A percentile compares a stretch with the other conserved stretches of the same genome.
Evolutionary conservation across 2,797 vertebrate species (phyloP).

Genomic region (Allobates femoralis): DNA sequence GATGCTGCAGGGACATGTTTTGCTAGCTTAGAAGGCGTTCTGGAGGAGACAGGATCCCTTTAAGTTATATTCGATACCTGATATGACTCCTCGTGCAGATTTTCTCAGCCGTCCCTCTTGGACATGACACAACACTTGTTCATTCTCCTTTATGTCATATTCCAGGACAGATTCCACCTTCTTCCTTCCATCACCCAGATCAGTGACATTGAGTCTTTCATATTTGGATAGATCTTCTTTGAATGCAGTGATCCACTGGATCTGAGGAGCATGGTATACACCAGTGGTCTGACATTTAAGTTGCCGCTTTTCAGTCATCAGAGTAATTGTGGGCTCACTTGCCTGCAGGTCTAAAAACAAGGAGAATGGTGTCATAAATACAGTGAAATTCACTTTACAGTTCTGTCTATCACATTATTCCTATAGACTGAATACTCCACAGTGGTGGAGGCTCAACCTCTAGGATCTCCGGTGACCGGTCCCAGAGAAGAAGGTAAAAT

Average conservation of each 20-base stretch:
- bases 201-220: neutral
- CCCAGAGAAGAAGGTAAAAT: no score
- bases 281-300: conserved; percentile 9
- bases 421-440: no score
- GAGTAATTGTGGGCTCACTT: neutral
- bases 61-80: conserved; percentile 12
- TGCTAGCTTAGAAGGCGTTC: no score
- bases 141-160: neutral
- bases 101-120: conserved; percentile 16
- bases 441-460: neutral
- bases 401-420: no score
- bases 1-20: no score
- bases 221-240: neutral
- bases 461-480: no score
- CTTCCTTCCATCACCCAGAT: neutral
- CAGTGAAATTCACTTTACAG: neutral
- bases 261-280: neutral
- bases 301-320: neutral
- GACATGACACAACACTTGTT: conserved; percentile 31
- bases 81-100: conserved; percentile 23
- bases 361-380: neutral
- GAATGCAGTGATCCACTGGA: neutral
- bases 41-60: no score
- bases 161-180: conserved; percentile 33
- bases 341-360: conserved; percentile 4